A percentile compares a stretch with the other conserved stretches of the same genome.
phyloP scores from a whole-genome alignment of 1,140 invertebrate genomes.

The Drosophila oshimai region DNA sequence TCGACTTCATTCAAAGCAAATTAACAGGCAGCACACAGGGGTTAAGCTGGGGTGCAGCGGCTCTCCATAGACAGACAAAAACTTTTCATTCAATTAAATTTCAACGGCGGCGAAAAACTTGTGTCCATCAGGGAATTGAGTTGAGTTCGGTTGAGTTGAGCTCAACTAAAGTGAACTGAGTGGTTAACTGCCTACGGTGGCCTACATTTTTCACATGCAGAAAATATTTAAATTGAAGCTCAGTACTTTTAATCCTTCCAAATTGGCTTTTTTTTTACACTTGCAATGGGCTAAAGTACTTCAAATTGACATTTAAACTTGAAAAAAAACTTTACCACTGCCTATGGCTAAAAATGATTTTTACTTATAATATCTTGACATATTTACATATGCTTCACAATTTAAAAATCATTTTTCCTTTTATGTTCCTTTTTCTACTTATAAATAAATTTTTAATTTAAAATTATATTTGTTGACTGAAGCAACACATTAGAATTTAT shows the following conservation, averaged over 20 bases:
- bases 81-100: constrained; percentile 78
- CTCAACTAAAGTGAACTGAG: constrained; percentile 15
- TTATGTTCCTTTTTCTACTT: no score
- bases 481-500: no score
- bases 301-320: no score
- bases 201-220: background rate
- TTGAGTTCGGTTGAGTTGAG: constrained; percentile 10
- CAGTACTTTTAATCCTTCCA: background rate
- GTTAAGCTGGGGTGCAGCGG: background rate
- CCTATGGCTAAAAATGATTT: no score
- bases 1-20: constrained; percentile 78
- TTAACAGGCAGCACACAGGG: constrained; percentile 59
- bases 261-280: no score
- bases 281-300: no score
- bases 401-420: no score
- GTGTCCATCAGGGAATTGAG: constrained; percentile 25
- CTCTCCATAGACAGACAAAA: constrained; percentile 42
- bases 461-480: no score
- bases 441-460: no score
- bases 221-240: background rate
- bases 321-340: no score
- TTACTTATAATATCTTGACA: no score
- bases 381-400: no score
- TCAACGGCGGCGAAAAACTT: constrained; percentile 47
- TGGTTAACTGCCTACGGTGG: background rate